Evolutionary conservation across 1,140 invertebrate species (phyloP).

Genomic region (Maniola jurtina): DNA sequence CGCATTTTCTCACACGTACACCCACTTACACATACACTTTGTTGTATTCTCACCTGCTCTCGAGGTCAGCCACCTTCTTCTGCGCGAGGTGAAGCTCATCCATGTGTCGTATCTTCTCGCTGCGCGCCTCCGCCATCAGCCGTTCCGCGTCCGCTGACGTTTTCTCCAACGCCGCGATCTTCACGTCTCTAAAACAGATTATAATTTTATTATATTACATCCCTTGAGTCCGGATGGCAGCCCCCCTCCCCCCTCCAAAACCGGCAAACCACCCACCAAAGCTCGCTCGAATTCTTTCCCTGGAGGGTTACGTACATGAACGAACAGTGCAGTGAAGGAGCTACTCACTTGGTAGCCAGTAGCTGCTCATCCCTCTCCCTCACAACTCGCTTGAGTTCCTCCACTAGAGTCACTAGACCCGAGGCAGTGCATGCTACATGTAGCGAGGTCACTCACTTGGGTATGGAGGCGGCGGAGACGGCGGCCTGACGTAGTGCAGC

Average conservation of each 20-base stretch:
- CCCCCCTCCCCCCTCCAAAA: too few relatives aligned
- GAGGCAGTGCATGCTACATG: too few relatives aligned
- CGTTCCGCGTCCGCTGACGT: slow-evolving; percentile 93
- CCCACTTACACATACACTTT: too few relatives aligned
- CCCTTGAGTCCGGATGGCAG: too few relatives aligned
- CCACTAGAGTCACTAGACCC: background rate
- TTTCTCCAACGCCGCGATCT: slow-evolving; percentile 91
- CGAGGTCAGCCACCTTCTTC: slow-evolving; percentile 90
- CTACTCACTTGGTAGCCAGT: background rate
- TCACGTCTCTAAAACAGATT: slow-evolving; percentile 83
- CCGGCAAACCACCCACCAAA: too few relatives aligned
- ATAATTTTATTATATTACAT: too few relatives aligned
- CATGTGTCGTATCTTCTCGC: slow-evolving; percentile 92
- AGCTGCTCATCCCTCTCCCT: background rate
- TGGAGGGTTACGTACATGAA: too few relatives aligned
- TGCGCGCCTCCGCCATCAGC: slow-evolving; percentile 90
- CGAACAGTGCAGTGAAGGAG: background rate
- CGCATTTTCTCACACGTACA: too few relatives aligned
- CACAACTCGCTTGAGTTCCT: background rate
- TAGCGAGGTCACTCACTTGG: slow-evolving; percentile 80
- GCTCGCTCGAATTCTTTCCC: too few relatives aligned
- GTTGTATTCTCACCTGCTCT: slow-evolving; percentile 72
- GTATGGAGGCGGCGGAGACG: slow-evolving; percentile 90
- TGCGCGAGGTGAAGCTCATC: slow-evolving; percentile 91
- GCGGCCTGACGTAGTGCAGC: slow-evolving; percentile 90